phyloP scores from a whole-genome alignment of 2,888 invertebrate genomes.

The Scaptomyza caliginosa region DNA sequence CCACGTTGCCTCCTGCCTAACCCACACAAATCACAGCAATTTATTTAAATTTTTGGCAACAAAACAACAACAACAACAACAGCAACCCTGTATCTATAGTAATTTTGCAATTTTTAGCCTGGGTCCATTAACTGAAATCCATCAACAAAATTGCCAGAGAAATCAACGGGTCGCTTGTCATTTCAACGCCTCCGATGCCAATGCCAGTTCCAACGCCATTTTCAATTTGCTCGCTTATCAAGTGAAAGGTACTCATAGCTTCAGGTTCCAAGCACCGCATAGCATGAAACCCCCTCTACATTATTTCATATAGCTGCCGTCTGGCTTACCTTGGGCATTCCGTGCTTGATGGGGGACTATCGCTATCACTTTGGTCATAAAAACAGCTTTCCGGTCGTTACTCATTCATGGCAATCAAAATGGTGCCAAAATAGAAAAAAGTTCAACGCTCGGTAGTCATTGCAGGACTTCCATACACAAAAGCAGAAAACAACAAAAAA shows the following conservation, averaged over 20 bases:
- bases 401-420: conserved; percentile 81
- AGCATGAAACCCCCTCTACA: background rate
- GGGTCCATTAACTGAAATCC: conserved; percentile 81
- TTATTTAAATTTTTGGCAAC: conserved; percentile 66
- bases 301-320: conserved; percentile 25
- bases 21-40: conserved; percentile 72
- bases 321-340: conserved; percentile 55
- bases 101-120: conserved; percentile 66
- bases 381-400: conserved; percentile 83
- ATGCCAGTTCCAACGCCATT: conserved; percentile 70
- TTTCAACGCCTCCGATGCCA: conserved; percentile 70
- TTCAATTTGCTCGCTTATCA: conserved; percentile 78
- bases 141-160: conserved; percentile 81
- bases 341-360: conserved; percentile 21
- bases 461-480: conserved; percentile 7
- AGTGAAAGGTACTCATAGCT: conserved; percentile 35
- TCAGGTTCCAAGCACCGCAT: conserved; percentile 2
- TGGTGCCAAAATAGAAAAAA: conserved; percentile 76
- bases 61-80: conserved; percentile 10
- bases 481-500: conserved; percentile 23
- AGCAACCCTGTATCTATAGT: conserved; percentile 31
- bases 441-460: conserved; percentile 19
- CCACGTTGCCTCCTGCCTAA: conserved; percentile 4
- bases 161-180: conserved; percentile 73
- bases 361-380: conserved; percentile 81